phyloP scores from a whole-genome alignment of 1,140 invertebrate species.

The Temnothorax curvispinosus region DNA sequence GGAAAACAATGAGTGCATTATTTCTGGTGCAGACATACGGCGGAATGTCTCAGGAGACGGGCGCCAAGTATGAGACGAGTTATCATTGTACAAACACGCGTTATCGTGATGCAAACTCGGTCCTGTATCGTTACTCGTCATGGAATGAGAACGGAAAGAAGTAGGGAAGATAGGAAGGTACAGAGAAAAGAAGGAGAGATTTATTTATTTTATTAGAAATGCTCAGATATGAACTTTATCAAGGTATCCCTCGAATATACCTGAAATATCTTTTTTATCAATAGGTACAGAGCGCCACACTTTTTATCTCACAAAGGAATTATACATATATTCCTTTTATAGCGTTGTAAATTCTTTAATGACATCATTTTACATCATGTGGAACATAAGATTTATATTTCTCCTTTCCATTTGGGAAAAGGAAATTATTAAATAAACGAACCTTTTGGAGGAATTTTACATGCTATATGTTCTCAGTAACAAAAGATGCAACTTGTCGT shows the following conservation, averaged over 20 bases:
- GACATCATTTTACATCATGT: neutral
- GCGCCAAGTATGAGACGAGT: slow-evolving; percentile 74
- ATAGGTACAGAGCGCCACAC: neutral
- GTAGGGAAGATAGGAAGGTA: neutral
- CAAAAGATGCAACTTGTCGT: neutral
- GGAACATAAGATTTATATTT: neutral
- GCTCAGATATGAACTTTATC: neutral
- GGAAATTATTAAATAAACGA: neutral
- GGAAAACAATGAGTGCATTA: slow-evolving; percentile 70
- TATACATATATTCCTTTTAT: neutral
- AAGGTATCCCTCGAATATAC: neutral
- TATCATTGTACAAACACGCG: slow-evolving; percentile 73
- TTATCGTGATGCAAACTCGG: slow-evolving; percentile 70
- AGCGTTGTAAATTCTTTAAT: neutral
- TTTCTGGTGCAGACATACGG: slow-evolving; percentile 65
- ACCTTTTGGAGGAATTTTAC: neutral
- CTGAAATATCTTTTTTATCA: slow-evolving; percentile 38
- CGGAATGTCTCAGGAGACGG: slow-evolving; percentile 65
- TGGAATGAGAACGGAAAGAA: neutral
- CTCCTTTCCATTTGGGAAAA: neutral
- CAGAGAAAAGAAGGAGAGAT: neutral
- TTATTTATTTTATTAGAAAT: slow-evolving; percentile 45
- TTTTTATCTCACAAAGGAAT: slow-evolving; percentile 10
- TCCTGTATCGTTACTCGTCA: slow-evolving; percentile 48
- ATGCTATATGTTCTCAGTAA: neutral